Base-by-base conservation (phyloP, 2,797 vertebrate genomes). In the Gadopsis marmoratus region DNA sequence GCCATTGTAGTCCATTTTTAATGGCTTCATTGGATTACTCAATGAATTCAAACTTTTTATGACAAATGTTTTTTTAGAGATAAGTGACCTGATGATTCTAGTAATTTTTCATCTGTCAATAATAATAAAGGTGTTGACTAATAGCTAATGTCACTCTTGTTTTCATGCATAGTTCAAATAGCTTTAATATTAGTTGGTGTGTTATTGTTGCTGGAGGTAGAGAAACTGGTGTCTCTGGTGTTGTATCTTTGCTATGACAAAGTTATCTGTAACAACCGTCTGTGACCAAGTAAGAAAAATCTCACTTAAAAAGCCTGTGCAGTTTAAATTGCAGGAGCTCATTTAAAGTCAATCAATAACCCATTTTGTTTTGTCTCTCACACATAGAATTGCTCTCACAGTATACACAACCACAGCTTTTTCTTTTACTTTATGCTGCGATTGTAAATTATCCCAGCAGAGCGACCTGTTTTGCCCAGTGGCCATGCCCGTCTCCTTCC, bases 401-500 rank as follows among this genome's bases (percentile, higher is more conserved):
- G 43, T 56, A n/a, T 29, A 68, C 33, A 76, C 69, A 45, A 50
- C 43, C 53, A 33, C 17, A 23, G 26, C 17, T 12, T 41, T 41
- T 39, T 39, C 39, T 70, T 74, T 35, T 67, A 58, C 76, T 67
- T 76, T 56, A 77, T 76, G 66, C 68, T 76, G 71, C 14, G 4
- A 67, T 70, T 84, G 55, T 76, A 79, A 86, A 85, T 79, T 53
- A 82, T 86, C 58, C 60, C 83, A 68, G 72, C 68, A 84, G 82
- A 83, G 84, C 76, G 56, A 76, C 83, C 65, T 74, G 66, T 13
- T 56, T 63, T 81, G 76, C 84, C 83, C 74, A 59, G 62, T 72
- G 84, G 85, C 81, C 59, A 81, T 48, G 74, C 76, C 78, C 19
- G 1, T 53, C 59, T 81, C 50, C 79, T 86, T 91, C 86, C 89